Evolutionary conservation across 1,140 invertebrate genomes (phyloP), one percentile per base, ranked within the genome.

Genomic region (Drosophila chauvacae): DNA sequence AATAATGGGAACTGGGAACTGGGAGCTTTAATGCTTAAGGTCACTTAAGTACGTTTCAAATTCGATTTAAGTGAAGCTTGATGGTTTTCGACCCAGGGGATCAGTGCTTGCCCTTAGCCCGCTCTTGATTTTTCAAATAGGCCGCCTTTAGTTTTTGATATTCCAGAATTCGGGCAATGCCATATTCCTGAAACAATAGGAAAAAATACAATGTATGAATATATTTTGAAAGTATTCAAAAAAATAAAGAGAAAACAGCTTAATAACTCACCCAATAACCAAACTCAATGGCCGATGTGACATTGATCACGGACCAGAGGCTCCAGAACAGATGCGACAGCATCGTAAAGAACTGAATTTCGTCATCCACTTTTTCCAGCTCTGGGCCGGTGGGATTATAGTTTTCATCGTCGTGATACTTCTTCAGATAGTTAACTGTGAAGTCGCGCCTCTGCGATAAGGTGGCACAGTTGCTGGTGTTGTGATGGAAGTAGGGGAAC

Each of bases 261-360:
- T 16, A 18, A 2, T 0, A 42, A 9, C 94, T 95, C 94, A 98
- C 98, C 97, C 97, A 96, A 92, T 99, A 99, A 44, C 97, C 98
- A 92, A 99, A 99, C 39, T 97, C 95, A 91, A 99, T 99, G 82
- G 97, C 95, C 14, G 96, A 95, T 70, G 96, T 95, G 1, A 96
- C 96, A 93, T 98, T 98, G 6, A 98, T 96, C 28, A 98, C 94
- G 23, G 95, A 95, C 98, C 98, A 99, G 0, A 99, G 93, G 4
- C 94, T 95, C 98, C 98, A 99, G 79, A 99, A 96, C 23, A 99
- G 95, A 92, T 99, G 97, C n/a, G 97, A 97, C 18, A 96, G 97
- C 41, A 98, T 93, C 1, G 96, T 95, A 83, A 97, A 98, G 9
- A 96, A 93, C 58, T 96, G 95, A 16, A 98, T 95, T 93, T 99